Evolutionary conservation across 2,113 vertebrate genomes (phyloP), one percentile per base, ranked within the genome.

Genomic region (Sterrhoptilus dennistouni): DNA sequence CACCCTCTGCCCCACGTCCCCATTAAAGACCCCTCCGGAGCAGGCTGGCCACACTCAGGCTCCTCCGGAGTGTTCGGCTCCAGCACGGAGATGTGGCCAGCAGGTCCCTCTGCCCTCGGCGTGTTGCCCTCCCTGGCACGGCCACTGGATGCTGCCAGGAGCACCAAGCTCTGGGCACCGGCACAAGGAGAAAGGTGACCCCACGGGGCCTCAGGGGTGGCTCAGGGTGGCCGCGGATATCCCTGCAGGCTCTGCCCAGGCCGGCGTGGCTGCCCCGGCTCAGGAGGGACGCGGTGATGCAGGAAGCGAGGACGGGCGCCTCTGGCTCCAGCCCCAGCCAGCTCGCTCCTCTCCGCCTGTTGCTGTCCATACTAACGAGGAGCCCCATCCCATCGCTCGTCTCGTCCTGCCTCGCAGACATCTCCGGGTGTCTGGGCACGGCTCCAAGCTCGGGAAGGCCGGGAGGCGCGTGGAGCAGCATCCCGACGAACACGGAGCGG

Each of bases 301-400:
- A 5, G 64, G 75, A 45, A 15, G 7, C 2, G 2, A 75, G 81
- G 83, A 40, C 33, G 13, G 18, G 72, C 9, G 2, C 54, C 2
- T 1, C 52, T 70, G 78, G 84, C 90, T 89, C 33, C 5, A 0
- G 49, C 83, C 69, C 33, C 9, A 12, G 71, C 79, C 69, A 22
- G 89, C 40, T 69, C 87, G 10, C 49, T 91, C 19, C 86, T 86
- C 80, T 86, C 80, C 1, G 61, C 93, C 93, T 71, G 91, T 81
- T 92, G 93, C 92, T 63, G 64, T 7, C 94, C 95, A 93, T 95
- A 87, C 92, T 95, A 94, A 94, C 59, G 50, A 95, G 83, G 24
- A 38, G 76, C 85, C 96, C 94, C 74, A 6, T 94, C 49, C 71
- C 80, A 23, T 45, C 22, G 47, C 60, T 70, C 18, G 5, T 29